Percentiles rank a stretch among this genome's conserved stretches.
Conservation (phyloP, 1,140 invertebrate species). For the Sarcophaga bullata region DNA sequence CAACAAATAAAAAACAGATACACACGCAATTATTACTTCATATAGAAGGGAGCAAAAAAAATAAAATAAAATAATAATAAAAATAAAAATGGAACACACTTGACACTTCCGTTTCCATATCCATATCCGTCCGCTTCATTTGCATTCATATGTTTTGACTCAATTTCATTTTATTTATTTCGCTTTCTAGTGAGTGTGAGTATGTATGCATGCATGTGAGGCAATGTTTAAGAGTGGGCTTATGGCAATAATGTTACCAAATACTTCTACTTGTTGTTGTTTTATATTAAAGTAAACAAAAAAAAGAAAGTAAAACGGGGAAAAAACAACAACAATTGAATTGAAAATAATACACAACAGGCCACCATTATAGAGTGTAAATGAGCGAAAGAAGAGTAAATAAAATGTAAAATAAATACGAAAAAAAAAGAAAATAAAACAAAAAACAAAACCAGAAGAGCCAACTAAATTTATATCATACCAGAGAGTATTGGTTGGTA, state of each 20-base stretch:
- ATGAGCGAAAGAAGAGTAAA: not conserved
- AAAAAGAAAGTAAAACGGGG: not conserved
- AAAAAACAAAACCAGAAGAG: not conserved
- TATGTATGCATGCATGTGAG: no score
- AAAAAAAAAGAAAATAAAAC: no score
- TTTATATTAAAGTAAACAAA: not conserved
- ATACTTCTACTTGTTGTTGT: constrained; percentile 1
- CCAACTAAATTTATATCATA: not conserved
- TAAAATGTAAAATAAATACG: not conserved
- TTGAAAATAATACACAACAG: not conserved
- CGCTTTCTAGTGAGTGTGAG: not conserved
- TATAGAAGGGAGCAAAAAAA: no score
- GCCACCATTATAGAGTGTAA: constrained; percentile 9
- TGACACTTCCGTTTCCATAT: constrained; percentile 31
- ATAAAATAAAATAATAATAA: no score
- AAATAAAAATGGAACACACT: not conserved
- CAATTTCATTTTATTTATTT: not conserved
- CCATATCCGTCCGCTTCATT: not conserved
- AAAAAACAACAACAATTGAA: not conserved
- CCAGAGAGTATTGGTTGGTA: not conserved
- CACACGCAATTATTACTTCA: not conserved
- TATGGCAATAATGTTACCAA: constrained; percentile 7
- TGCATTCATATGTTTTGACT: constrained; percentile 29
- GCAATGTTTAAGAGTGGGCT: no score
- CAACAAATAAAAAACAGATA: not conserved